Conservation (phyloP, 2,113 vertebrate species). For the Eptatretus burgeri region DNA sequence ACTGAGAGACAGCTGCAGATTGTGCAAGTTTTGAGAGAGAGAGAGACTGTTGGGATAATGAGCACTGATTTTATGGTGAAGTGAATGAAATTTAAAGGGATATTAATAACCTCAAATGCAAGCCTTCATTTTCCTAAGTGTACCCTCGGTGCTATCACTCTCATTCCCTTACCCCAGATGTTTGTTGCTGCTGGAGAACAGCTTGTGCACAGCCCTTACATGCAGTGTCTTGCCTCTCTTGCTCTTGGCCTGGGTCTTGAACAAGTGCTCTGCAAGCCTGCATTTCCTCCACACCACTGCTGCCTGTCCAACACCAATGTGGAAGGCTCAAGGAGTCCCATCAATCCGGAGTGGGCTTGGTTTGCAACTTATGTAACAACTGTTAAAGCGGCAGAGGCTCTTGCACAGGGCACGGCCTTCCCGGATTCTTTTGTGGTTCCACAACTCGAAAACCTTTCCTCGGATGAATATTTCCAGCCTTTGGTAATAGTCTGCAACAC, state of each 20-base stretch:
- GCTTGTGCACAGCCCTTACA: constrained; percentile 80
- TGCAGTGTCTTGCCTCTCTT: constrained; percentile 77
- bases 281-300: constrained; percentile 36
- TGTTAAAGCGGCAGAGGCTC: constrained; percentile 64
- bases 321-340: constrained; percentile 21
- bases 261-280: constrained; percentile 42
- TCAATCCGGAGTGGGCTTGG: constrained; percentile 71
- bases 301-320: constrained; percentile 23
- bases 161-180: constrained; percentile 1
- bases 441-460: constrained; percentile 60
- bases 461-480: constrained; percentile 30
- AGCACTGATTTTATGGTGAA: too few species aligned
- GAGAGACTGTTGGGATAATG: too few species aligned
- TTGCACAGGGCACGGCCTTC: constrained; percentile 49
- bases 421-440: constrained; percentile 65
- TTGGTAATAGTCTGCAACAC: not conserved
- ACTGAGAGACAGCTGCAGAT: too few species aligned
- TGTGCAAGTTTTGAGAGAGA: too few species aligned
- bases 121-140: too few species aligned
- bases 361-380: constrained; percentile 77
- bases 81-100: too few species aligned
- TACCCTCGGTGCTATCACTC: not conserved
- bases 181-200: constrained; percentile 80
- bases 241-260: constrained; percentile 73
- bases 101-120: too few species aligned